Evolutionary conservation across 2,888 invertebrate species (phyloP).

Genomic region (Dryobota labecula): DNA sequence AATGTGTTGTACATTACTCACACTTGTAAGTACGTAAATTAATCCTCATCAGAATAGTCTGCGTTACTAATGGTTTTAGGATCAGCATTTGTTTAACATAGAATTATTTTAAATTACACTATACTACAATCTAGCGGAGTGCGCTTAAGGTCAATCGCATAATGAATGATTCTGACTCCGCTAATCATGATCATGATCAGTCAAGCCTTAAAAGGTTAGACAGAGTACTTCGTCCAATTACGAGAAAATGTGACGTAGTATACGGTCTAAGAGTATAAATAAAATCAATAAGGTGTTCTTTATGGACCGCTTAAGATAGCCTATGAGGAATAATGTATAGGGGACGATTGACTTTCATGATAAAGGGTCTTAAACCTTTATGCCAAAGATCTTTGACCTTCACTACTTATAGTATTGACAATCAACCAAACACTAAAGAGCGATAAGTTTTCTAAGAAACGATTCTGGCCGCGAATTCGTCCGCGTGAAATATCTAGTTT

Average conservation of each 20-base stretch:
- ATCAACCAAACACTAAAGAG: not conserved
- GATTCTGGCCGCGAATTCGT: too few species aligned
- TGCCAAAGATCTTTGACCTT: not conserved
- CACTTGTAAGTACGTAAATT: constrained; percentile 25
- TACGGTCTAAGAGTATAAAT: constrained; percentile 3
- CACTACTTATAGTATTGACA: not conserved
- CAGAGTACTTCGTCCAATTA: constrained; percentile 53
- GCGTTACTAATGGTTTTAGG: constrained; percentile 27
- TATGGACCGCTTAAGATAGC: not conserved
- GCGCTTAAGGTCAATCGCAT: constrained; percentile 52
- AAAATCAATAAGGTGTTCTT: not conserved
- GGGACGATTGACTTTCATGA: not conserved
- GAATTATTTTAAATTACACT: constrained; percentile 52
- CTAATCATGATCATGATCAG: constrained; percentile 42
- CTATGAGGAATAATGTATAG: not conserved
- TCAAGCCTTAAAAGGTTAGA: constrained; percentile 51
- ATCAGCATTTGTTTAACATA: constrained; percentile 49
- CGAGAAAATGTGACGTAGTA: constrained; percentile 35
- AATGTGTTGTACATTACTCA: constrained; percentile 9
- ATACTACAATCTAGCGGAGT: constrained; percentile 24
- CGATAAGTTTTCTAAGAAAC: too few species aligned
- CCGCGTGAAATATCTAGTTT: too few species aligned
- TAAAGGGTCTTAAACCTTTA: not conserved
- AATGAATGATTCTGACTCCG: constrained; percentile 29
- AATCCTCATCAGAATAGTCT: constrained; percentile 19